phyloP scores from a whole-genome alignment of 2,888 invertebrate genomes.

The Meta bourneti region DNA sequence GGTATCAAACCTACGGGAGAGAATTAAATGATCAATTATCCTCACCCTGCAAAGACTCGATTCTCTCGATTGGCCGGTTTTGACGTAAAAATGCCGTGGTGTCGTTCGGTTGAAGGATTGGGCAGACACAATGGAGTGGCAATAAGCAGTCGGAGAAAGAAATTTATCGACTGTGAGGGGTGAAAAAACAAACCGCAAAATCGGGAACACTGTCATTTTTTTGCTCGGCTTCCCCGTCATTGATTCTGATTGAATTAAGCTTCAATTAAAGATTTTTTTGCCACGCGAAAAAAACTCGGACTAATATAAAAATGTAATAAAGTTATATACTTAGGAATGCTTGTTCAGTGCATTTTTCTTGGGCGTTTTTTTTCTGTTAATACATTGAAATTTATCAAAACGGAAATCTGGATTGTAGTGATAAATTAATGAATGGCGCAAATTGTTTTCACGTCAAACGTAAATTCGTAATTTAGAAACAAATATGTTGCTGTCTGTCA shows the following conservation, averaged over 20 bases:
- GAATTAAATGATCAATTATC: slow-evolving; percentile 67
- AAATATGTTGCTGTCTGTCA: too few species aligned
- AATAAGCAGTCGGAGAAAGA: slow-evolving; percentile 2
- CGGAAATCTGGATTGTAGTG: too few species aligned
- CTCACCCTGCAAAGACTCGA: slow-evolving; percentile 38
- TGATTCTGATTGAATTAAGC: not conserved
- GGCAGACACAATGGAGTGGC: slow-evolving; percentile 6
- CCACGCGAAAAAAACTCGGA: not conserved
- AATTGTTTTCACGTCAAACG: too few species aligned
- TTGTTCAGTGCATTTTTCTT: not conserved
- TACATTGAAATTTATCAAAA: too few species aligned
- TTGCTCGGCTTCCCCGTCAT: not conserved
- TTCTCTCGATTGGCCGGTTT: slow-evolving; percentile 39
- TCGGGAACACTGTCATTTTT: not conserved
- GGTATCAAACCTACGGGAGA: slow-evolving; percentile 27
- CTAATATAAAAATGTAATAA: not conserved
- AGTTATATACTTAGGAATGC: not conserved
- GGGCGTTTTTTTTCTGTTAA: too few species aligned
- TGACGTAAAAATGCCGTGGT: slow-evolving; percentile 1
- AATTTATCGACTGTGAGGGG: not conserved
- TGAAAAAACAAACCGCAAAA: not conserved
- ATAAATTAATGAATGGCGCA: too few species aligned
- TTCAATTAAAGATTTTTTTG: not conserved
- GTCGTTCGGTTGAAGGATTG: slow-evolving; percentile 15
- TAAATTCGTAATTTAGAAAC: too few species aligned